A percentile compares a stretch with the other conserved stretches of the same genome.
Conservation (phyloP, 2,113 vertebrate genomes). For the Thamnaconus septentrionalis region DNA sequence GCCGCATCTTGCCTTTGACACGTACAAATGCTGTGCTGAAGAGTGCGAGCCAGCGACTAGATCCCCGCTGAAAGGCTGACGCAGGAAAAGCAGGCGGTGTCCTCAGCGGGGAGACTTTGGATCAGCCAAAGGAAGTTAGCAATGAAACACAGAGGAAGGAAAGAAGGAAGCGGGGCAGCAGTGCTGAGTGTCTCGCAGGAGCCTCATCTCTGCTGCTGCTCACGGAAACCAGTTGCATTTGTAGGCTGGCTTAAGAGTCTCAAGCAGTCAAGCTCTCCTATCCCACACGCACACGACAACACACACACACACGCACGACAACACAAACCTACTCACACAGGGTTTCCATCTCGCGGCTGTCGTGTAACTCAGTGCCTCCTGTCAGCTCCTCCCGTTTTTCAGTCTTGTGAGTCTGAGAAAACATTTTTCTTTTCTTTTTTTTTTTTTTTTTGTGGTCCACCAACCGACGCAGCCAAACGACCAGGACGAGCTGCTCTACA, state of each 20-base stretch:
- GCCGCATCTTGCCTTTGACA: no score
- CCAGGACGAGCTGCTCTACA: no score
- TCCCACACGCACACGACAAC: slow-evolving; percentile 13
- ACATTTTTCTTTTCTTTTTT: neutral
- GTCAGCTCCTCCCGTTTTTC: neutral
- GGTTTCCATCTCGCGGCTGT: slow-evolving; percentile 37
- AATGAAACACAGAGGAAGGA: neutral
- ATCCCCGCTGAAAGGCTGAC: neutral
- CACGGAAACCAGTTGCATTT: slow-evolving; percentile 56
- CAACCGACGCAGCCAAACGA: no score
- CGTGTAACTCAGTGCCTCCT: slow-evolving; percentile 42
- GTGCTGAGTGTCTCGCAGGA: slow-evolving; percentile 9
- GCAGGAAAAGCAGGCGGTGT: slow-evolving; percentile 5
- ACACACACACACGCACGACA: slow-evolving; percentile 20
- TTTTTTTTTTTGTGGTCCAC: no score
- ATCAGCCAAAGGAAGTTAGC: neutral
- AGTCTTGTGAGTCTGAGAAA: no score
- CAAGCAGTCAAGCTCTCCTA: neutral
- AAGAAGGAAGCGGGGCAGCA: neutral
- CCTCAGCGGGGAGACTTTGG: no score
- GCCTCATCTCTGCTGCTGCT: slow-evolving; percentile 38
- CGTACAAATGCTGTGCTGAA: no score
- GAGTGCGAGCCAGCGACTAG: no score
- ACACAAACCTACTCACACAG: slow-evolving; percentile 59
- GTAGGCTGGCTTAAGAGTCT: neutral